Evolutionary conservation across 2,113 vertebrate species (phyloP).

Genomic region (Varanus salvator): DNA sequence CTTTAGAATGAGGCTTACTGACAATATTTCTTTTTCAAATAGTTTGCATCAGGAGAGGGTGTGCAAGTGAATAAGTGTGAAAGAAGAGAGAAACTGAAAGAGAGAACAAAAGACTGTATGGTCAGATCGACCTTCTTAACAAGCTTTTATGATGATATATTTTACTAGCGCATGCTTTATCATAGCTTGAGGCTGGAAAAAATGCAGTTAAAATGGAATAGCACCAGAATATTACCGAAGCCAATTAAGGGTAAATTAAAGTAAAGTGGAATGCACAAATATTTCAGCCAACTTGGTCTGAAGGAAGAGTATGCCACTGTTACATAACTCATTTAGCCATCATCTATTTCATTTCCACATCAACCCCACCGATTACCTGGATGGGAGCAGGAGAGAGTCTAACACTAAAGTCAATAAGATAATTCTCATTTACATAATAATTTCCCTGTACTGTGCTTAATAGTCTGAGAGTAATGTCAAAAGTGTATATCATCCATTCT

Average conservation of each 20-base stretch:
- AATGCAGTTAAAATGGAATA: conserved; percentile 61
- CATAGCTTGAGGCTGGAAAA: conserved; percentile 39
- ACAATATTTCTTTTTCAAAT: conserved; percentile 1
- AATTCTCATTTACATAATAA: conserved; percentile 66
- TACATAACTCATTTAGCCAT: conserved; percentile 60
- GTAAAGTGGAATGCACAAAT: conserved; percentile 63
- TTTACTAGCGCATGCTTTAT: conserved; percentile 62
- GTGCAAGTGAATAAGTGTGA: conserved; percentile 10
- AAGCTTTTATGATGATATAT: conserved; percentile 35
- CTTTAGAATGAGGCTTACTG: background rate
- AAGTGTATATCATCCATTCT: conserved; percentile 59
- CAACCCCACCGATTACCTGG: conserved; percentile 64
- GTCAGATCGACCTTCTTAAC: conserved; percentile 52
- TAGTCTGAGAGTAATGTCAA: conserved; percentile 53
- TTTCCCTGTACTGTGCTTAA: conserved; percentile 66
- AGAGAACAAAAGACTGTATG: background rate
- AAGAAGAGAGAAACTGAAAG: conserved; percentile 10
- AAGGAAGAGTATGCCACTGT: conserved; percentile 31
- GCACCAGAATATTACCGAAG: conserved; percentile 63
- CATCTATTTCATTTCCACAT: conserved; percentile 32
- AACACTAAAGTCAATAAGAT: conserved; percentile 59
- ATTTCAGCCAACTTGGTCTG: conserved; percentile 51
- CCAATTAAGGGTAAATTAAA: conserved; percentile 74
- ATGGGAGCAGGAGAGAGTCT: conserved; percentile 50
- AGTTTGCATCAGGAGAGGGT: conserved; percentile 27